phyloP scores from a whole-genome alignment of 2,797 vertebrate species.

The Sebastes miniatus region DNA sequence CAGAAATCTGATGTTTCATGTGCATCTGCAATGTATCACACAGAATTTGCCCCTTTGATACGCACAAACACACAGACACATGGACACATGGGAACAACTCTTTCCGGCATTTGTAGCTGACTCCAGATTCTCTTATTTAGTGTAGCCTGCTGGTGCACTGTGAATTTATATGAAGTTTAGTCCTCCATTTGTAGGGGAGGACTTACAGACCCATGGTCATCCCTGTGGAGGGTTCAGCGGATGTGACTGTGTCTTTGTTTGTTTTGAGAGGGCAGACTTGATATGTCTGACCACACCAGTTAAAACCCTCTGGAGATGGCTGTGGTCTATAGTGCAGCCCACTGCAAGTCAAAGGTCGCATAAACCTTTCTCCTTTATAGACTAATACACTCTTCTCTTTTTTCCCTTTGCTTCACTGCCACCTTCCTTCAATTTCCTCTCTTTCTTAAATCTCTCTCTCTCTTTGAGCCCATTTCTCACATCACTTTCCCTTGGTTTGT shows the following conservation, averaged over 20 bases:
- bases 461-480: background rate
- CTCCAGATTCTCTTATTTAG: constrained; percentile 27
- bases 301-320: background rate
- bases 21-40: constrained; percentile 33
- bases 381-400: background rate
- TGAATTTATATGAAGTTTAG: constrained; percentile 2
- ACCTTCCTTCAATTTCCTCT: background rate
- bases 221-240: background rate
- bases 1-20: constrained; percentile 1
- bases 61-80: background rate
- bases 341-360: constrained; percentile 20
- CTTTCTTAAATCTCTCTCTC: background rate
- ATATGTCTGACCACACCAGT: background rate
- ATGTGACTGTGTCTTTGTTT: constrained; percentile 26
- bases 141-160: background rate
- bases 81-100: constrained; percentile 5
- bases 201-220: background rate
- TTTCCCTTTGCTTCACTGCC: background rate
- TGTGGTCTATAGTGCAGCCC: background rate
- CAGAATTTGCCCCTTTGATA: background rate
- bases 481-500: background rate
- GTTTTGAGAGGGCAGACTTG: constrained; percentile 12
- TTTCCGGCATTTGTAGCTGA: background rate
- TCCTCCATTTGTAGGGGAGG: constrained; percentile 18
- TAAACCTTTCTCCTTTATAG: background rate